Evolutionary conservation across 2,797 vertebrate genomes (phyloP).

Genomic region (Anguilla marmorata): DNA sequence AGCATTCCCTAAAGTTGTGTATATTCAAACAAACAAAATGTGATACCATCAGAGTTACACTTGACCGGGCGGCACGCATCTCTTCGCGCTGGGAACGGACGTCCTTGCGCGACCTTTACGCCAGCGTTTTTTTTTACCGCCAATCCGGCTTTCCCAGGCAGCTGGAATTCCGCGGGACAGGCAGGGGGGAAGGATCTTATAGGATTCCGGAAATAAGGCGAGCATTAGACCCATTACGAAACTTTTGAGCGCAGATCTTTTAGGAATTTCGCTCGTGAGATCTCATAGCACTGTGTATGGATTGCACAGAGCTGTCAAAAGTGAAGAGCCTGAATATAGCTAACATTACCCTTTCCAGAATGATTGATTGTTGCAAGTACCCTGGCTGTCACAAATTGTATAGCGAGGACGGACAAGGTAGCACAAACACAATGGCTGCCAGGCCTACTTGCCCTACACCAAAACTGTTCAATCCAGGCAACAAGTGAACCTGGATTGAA

Average conservation of each 20-base stretch:
- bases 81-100: constrained; percentile 26
- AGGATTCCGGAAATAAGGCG: not conserved
- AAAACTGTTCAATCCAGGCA: not conserved
- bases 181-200: not conserved
- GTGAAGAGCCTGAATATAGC: not conserved
- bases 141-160: constrained; percentile 13
- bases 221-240: not conserved
- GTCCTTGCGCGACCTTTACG: constrained; percentile 21
- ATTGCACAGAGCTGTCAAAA: not conserved
- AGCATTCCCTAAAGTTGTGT: constrained; percentile 17
- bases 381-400: not conserved
- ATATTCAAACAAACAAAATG: constrained; percentile 20
- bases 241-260: not conserved
- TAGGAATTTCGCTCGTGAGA: not conserved
- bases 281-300: not conserved
- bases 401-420: not conserved
- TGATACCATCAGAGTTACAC: constrained; percentile 26
- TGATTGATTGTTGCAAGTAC: not conserved
- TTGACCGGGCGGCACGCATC: constrained; percentile 17
- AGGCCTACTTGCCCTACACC: not conserved
- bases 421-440: not conserved
- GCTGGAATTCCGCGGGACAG: not conserved
- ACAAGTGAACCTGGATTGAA: not conserved
- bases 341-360: not conserved
- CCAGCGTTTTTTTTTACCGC: constrained; percentile 22